These are phyloP conservation scores for Pristiophorus japonicus DNA, from an alignment of 2,113 vertebrate species.

Conservation along the genomic window DNA sequence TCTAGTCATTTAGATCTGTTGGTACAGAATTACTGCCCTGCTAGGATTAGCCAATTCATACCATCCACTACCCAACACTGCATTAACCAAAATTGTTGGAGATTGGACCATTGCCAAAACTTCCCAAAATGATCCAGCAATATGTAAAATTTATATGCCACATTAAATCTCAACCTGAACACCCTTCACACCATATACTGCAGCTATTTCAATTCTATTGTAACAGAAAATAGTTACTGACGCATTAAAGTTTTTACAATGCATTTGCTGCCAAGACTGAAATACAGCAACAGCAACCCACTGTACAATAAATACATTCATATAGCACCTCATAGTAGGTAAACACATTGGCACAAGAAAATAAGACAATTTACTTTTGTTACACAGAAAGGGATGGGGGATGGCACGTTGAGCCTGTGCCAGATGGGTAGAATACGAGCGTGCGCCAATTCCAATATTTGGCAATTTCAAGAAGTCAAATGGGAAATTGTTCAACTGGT, in stretches of 20 bases:
- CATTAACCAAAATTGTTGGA: background rate
- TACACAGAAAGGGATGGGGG: background rate
- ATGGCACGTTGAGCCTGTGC: background rate
- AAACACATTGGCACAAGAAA: background rate
- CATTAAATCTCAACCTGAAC: background rate
- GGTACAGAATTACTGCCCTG: background rate
- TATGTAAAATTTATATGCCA: background rate
- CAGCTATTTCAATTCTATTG: background rate
- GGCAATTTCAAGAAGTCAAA: background rate
- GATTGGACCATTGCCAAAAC: background rate
- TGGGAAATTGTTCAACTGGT: background rate
- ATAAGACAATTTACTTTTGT: background rate
- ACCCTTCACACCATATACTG: background rate
- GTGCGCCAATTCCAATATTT: background rate
- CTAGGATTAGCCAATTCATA: background rate
- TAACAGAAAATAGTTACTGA: background rate
- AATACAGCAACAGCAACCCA: background rate
- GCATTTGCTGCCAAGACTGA: background rate
- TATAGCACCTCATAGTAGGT: background rate
- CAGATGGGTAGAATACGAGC: background rate
- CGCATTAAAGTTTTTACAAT: background rate
- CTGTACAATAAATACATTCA: background rate
- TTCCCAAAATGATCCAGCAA: background rate
- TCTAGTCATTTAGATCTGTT: background rate
- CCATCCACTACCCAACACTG: background rate